A percentile compares a stretch with the other conserved stretches of the same genome.
Evolutionary conservation across 2,888 invertebrate genomes (phyloP).

Genomic region (Barypeithes pellucidus): DNA sequence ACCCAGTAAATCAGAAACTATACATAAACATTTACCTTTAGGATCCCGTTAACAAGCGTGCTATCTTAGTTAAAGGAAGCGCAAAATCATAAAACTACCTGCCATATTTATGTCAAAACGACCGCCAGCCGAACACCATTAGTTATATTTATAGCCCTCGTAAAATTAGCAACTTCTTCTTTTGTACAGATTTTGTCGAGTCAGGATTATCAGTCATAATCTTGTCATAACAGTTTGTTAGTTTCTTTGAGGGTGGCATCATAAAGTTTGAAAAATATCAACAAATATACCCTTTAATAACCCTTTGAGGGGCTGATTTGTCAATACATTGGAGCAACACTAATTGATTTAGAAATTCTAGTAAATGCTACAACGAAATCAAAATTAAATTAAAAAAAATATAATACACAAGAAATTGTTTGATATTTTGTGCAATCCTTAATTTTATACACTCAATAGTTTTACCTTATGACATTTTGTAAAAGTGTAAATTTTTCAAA

Average conservation of each 20-base stretch:
- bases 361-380: too few relatives aligned
- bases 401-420: too few relatives aligned
- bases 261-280: conserved; percentile 27
- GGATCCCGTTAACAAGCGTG: conserved; percentile 11
- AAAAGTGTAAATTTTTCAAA: too few relatives aligned
- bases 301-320: neutral
- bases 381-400: too few relatives aligned
- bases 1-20: neutral
- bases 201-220: conserved; percentile 54
- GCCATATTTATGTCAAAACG: conserved; percentile 35
- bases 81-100: conserved; percentile 35
- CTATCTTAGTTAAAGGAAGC: conserved; percentile 24
- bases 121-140: conserved; percentile 34
- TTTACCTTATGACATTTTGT: too few relatives aligned
- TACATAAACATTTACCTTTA: neutral
- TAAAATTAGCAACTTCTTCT: conserved; percentile 46
- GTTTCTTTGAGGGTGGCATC: conserved; percentile 15
- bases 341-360: conserved; percentile 4
- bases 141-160: conserved; percentile 39
- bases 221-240: conserved; percentile 49
- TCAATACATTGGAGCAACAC: neutral
- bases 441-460: too few relatives aligned
- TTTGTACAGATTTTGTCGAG: conserved; percentile 52
- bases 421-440: too few relatives aligned
- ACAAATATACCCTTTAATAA: conserved; percentile 28